Evolutionary conservation across 1,140 invertebrate species (phyloP), one percentile per base, ranked within the genome.

Genomic region (Sarcophaga peregrina): DNA sequence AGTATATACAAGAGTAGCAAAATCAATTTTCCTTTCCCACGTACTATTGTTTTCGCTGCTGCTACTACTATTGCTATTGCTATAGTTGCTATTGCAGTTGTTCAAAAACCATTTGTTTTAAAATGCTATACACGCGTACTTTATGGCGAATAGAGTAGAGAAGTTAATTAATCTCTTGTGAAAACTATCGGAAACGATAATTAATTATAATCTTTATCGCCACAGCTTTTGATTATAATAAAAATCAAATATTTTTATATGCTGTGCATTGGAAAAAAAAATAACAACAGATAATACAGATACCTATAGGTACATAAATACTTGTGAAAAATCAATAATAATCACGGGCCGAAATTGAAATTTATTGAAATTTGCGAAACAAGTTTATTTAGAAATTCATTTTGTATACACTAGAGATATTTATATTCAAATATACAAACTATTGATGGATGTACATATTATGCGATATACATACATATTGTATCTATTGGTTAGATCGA

Each of bases 181-280:
- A 68, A 68, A 68, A 68, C 62, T 68, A 68, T 68, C 62, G 62
- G 62, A 68, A 68, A 68, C 20, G 62, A 68, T 68, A 68, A 68
- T 68, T 68, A 68, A 68, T 68, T 68, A 68, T 68, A 68, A 68
- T 68, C 62, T 68, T 68, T 68, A 68, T 68, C 62, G 62, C 62
- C 62, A 68, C 1, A 37, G n/a, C 17, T 68, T 37, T 68, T 68
- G 17, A 68, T 68, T 68, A 20, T 68, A 68, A 68, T 68, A 20
- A 68, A 37, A 68, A 68, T 68, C 62, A 68, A 68, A 68, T 68
- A 68, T 68, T 68, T 68, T 20, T 8, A 13, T 58, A n/a, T n/a
- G 7, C 54, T n/a, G 0, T 58, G n/a, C n/a, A 68, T 68, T n/a
- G 8, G 58, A 7, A 20, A 6, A 20, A 68, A 25, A 25, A 20